These are phyloP conservation scores for Heliconius ethilla DNA, from an alignment of 2,888 invertebrate species.

Conservation along the genomic window DNA sequence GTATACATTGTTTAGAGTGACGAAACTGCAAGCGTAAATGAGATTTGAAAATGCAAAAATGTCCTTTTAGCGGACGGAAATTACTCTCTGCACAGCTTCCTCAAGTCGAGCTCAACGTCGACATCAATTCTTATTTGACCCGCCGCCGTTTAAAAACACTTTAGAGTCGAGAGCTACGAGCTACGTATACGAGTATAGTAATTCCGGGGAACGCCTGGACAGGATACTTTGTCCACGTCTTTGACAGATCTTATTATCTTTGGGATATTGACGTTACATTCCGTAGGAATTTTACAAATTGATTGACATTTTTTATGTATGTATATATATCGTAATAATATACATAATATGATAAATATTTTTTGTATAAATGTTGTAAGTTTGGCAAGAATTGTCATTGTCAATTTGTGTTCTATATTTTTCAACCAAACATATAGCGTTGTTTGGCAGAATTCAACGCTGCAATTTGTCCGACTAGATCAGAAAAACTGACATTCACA, in stretches of 20 bases:
- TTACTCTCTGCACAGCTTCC: slow-evolving; percentile 36
- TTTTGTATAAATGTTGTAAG: no score
- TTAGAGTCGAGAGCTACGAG: neutral
- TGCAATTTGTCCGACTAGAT: no score
- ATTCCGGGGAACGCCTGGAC: slow-evolving; percentile 19
- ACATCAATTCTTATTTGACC: slow-evolving; percentile 37
- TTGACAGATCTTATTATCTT: slow-evolving; percentile 23
- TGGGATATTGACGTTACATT: slow-evolving; percentile 15
- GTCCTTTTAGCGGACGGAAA: slow-evolving; percentile 36
- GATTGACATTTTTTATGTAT: neutral
- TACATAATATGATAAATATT: no score
- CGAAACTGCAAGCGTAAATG: slow-evolving; percentile 28
- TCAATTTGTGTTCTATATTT: no score
- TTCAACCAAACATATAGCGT: no score
- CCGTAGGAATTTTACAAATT: slow-evolving; percentile 11
- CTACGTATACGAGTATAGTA: slow-evolving; percentile 6
- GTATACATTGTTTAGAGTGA: neutral
- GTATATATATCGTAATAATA: neutral
- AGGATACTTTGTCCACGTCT: slow-evolving; percentile 32
- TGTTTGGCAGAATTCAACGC: no score
- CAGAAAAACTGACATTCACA: no score
- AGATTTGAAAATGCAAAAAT: slow-evolving; percentile 40
- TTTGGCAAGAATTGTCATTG: no score
- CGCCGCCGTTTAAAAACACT: slow-evolving; percentile 30
- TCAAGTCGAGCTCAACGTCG: slow-evolving; percentile 32